Percentiles rank a stretch among this genome's conserved stretches.
phyloP scores from a whole-genome alignment of 2,113 vertebrate genomes.

The Lagopus muta region DNA sequence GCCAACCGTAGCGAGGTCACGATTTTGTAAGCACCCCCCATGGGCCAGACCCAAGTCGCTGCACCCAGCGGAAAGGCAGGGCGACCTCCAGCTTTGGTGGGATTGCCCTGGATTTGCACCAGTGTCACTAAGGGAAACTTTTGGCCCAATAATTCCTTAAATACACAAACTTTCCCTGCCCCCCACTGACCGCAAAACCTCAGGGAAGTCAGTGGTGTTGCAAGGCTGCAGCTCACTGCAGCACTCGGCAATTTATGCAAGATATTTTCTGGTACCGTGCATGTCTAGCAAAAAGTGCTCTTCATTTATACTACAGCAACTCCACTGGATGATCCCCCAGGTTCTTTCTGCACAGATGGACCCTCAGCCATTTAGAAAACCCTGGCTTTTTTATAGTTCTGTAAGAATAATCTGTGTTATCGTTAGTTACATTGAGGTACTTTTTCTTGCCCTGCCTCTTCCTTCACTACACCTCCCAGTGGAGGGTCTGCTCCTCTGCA shows the following conservation, averaged over 20 bases:
- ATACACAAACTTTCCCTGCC: background rate
- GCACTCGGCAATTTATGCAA: background rate
- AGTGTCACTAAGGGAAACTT: background rate
- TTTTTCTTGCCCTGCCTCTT: background rate
- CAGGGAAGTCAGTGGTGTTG: background rate
- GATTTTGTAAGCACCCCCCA: background rate
- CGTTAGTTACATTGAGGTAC: background rate
- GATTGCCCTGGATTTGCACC: constrained; percentile 43
- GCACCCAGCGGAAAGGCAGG: background rate
- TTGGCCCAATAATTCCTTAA: background rate
- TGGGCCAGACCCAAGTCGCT: background rate
- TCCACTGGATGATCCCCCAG: fast-evolving
- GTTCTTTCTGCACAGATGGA: background rate
- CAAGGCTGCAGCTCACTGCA: background rate
- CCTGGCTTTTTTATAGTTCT: background rate
- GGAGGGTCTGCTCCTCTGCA: background rate
- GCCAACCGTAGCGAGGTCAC: background rate
- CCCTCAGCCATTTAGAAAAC: background rate
- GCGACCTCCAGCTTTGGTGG: background rate
- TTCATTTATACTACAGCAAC: background rate
- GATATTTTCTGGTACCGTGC: background rate
- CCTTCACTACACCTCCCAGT: background rate
- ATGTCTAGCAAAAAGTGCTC: background rate
- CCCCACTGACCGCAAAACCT: background rate
- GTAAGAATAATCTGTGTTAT: background rate